These are phyloP conservation scores for Lepus americanus DNA, from an alignment of 2,113 vertebrate species.

Conservation along the genomic window DNA sequence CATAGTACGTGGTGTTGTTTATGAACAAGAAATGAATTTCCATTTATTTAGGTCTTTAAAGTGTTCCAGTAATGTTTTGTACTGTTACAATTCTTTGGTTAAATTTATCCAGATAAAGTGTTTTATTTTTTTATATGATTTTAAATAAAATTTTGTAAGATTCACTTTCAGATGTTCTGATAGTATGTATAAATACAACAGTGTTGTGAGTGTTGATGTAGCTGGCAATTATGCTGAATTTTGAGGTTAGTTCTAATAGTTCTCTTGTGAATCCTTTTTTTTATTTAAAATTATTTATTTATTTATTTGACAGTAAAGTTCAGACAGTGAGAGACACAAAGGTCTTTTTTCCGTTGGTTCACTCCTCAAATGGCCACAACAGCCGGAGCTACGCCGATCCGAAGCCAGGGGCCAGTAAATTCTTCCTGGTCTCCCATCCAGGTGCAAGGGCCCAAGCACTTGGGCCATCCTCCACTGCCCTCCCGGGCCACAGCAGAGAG, in stretches of 20 bases:
- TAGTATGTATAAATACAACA: neutral
- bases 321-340: no score
- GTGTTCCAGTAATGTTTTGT: neutral
- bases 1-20: neutral
- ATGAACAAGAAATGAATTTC: neutral
- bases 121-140: neutral
- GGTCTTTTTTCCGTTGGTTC: no score
- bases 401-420: no score
- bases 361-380: no score
- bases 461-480: no score
- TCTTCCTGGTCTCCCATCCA: no score
- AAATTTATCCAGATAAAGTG: neutral
- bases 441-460: no score
- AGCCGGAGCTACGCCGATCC: no score
- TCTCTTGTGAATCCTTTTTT: no score
- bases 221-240: neutral
- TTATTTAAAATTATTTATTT: no score
- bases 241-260: neutral
- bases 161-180: neutral
- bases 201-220: neutral
- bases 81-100: neutral
- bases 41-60: neutral
- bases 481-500: no score
- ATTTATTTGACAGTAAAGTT: no score
- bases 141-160: neutral